phyloP scores from a whole-genome alignment of 2,113 vertebrate genomes.

The Bujurquina vittata region DNA sequence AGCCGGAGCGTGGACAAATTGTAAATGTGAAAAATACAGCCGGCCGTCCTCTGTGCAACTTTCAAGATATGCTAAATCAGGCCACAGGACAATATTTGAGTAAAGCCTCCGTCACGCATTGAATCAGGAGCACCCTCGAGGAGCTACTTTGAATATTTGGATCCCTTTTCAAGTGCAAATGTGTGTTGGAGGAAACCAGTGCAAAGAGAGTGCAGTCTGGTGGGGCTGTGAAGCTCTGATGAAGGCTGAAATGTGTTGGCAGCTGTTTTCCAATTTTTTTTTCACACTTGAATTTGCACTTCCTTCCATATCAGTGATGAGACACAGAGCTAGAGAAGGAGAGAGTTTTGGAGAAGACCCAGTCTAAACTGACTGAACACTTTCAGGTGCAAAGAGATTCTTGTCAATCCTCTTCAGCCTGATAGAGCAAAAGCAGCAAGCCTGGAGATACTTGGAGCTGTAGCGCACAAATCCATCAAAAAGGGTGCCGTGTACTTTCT shows the following conservation, averaged over 20 bases:
- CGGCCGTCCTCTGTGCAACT: background rate
- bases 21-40: slow-evolving; percentile 18
- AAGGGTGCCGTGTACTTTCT: no score
- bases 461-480: no score
- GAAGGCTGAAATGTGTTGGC: slow-evolving; percentile 42
- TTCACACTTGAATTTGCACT: slow-evolving; percentile 7
- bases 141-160: slow-evolving; percentile 31
- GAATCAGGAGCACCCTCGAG: slow-evolving; percentile 18
- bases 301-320: background rate
- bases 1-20: background rate
- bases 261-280: slow-evolving; percentile 29
- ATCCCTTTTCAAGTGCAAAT: slow-evolving; percentile 44
- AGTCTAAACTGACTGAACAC: background rate
- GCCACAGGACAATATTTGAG: slow-evolving; percentile 30
- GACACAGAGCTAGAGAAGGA: background rate
- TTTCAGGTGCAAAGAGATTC: background rate
- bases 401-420: background rate
- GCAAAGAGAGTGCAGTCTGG: slow-evolving; percentile 4
- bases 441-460: background rate
- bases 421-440: background rate
- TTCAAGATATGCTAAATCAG: slow-evolving; percentile 21
- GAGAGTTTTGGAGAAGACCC: background rate
- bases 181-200: background rate
- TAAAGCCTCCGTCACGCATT: slow-evolving; percentile 31
- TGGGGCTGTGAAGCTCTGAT: slow-evolving; percentile 28